Evolutionary conservation across 2,888 invertebrate genomes (phyloP).

Genomic region (Eupithecia insigniata): DNA sequence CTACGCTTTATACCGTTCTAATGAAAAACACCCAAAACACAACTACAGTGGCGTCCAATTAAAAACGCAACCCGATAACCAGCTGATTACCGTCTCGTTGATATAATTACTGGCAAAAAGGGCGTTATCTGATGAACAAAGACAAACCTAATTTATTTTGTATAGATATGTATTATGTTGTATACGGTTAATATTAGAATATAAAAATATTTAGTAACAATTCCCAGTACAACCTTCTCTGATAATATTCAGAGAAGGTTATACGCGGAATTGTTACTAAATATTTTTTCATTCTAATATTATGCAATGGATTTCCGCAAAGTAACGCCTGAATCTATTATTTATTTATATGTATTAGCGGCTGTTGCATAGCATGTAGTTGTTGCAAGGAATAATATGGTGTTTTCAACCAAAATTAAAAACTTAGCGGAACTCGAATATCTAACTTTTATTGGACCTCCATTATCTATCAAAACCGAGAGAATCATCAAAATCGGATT

Average conservation of each 20-base stretch:
- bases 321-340: too few relatives aligned
- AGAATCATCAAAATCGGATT: neutral
- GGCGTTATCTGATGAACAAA: slow-evolving; percentile 27
- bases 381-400: neutral
- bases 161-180: too few relatives aligned
- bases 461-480: neutral
- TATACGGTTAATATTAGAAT: too few relatives aligned
- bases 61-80: slow-evolving; percentile 23
- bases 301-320: too few relatives aligned
- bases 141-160: neutral
- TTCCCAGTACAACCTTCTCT: too few relatives aligned
- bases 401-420: neutral
- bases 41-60: slow-evolving; percentile 17
- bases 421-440: neutral
- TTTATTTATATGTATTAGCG: too few relatives aligned
- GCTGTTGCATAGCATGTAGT: neutral
- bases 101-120: slow-evolving; percentile 33
- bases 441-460: neutral
- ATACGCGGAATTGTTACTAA: too few relatives aligned
- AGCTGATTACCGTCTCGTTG: slow-evolving; percentile 24
- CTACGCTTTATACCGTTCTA: neutral
- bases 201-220: too few relatives aligned
- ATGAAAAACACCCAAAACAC: neutral
- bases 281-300: too few relatives aligned
- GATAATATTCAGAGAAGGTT: too few relatives aligned